Conservation (phyloP, 2,113 vertebrate species). For the Gobio gobio region DNA sequence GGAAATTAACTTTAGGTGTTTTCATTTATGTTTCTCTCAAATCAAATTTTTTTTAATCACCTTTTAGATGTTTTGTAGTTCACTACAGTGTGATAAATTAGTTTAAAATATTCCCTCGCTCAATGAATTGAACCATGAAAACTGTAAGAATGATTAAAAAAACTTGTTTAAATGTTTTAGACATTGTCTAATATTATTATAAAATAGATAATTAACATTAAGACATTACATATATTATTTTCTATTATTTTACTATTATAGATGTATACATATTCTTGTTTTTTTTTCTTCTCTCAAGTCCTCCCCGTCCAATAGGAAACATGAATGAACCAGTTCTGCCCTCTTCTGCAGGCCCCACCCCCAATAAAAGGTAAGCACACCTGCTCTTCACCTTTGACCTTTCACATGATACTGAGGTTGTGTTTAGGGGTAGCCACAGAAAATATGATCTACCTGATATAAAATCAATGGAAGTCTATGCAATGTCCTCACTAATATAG, state of each 20-base stretch:
- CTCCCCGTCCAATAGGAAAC: conserved; percentile 76
- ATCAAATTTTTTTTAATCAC: neutral
- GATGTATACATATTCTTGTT: neutral
- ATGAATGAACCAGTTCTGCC: conserved; percentile 83
- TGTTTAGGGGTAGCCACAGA: no score
- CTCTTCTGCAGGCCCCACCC: conserved; percentile 80
- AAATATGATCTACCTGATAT: no score
- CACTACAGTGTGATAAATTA: neutral
- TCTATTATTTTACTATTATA: conserved; percentile 34
- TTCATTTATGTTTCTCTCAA: neutral
- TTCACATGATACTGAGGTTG: neutral
- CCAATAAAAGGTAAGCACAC: conserved; percentile 84
- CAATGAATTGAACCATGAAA: neutral
- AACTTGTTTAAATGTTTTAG: neutral
- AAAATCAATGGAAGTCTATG: no score
- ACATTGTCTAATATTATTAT: neutral
- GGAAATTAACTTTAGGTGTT: neutral
- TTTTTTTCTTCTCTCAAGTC: conserved; percentile 74
- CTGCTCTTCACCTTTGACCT: neutral
- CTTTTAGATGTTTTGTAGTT: neutral
- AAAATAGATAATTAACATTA: neutral
- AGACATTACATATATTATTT: no score
- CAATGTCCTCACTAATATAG: no score
- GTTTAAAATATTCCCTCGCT: neutral
- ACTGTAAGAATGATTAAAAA: neutral